These are phyloP conservation scores for Lethrus apterus DNA, from an alignment of 1,140 invertebrate species.

Conservation along the genomic window DNA sequence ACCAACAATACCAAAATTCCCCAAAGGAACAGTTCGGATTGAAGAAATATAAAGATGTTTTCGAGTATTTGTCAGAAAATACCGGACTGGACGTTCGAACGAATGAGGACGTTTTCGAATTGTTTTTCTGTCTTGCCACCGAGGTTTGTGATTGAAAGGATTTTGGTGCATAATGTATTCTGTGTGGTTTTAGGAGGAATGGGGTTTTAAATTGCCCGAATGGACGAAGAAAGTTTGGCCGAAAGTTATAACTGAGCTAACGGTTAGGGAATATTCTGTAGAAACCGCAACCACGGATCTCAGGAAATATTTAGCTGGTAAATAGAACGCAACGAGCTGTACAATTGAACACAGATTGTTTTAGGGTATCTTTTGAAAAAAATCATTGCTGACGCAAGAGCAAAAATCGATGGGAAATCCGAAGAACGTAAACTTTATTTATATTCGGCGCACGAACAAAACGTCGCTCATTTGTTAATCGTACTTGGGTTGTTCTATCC, in stretches of 20 bases:
- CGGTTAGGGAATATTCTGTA: slow-evolving; percentile 31
- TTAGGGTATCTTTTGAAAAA: slow-evolving; percentile 49
- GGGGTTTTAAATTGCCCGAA: slow-evolving; percentile 49
- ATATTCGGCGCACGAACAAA: slow-evolving; percentile 64
- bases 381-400: slow-evolving; percentile 50
- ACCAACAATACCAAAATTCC: background rate
- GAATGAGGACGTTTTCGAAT: background rate
- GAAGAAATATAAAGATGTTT: background rate
- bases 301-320: slow-evolving; percentile 18
- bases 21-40: background rate
- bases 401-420: slow-evolving; percentile 43
- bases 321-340: background rate
- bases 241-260: slow-evolving; percentile 46
- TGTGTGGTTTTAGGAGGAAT: slow-evolving; percentile 39
- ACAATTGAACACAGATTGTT: slow-evolving; percentile 10
- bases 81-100: background rate
- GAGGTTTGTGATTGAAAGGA: background rate
- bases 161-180: slow-evolving; percentile 1
- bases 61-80: background rate
- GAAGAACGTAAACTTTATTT: slow-evolving; percentile 35
- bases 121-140: slow-evolving; percentile 8
- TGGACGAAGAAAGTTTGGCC: slow-evolving; percentile 57
- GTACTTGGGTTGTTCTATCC: slow-evolving; percentile 53
- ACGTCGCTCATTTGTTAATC: slow-evolving; percentile 56
- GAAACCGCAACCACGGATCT: slow-evolving; percentile 21